Base-by-base conservation (phyloP, 35 echinoderm and acorn worm species). In the Diadema setosum region DNA sequence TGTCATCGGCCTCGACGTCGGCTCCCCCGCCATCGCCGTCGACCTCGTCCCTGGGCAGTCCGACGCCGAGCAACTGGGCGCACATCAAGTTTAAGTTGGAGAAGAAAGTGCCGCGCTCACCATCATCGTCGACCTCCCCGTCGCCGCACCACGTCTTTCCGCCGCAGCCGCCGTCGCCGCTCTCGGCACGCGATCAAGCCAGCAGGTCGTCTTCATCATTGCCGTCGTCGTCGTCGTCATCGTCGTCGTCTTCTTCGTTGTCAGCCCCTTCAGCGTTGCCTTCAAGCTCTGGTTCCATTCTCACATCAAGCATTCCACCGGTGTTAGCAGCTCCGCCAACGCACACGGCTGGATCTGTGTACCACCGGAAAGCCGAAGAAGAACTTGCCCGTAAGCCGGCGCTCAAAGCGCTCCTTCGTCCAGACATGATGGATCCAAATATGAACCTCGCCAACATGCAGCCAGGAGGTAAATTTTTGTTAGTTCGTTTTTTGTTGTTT, bases 281-380 rank as follows among this genome's bases (percentile, higher is more conserved):
- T 67, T 67, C 63, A 3, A 5, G 63, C 37, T 67, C 40, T 24
- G 73, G 73, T 36, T 41, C 40, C 73, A 41, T 36, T 44, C 73
- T 34, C 44, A 35, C 73, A 41, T 78, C 73, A 78, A 78, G 73
- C 73, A 78, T 78, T 78, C 73, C 73, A 78, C 29, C 73, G n/a
- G 35, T 42, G 33, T 78, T 78, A 33, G 73, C 73, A 41, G n/a
- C 35, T 78, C 73, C 73, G 24, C 73, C 73, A 2, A 78, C 73
- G n/a, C 73, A 78, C 29, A 42, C 73, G 16, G 73, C 73, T 9
- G 73, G 73, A 39, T 78, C 73, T 24, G 73, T 23, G 35, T 42
- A 35, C 30, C 73, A 78, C 17, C 73, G 33, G 27, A 78, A 78
- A 78, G 73, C 35, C 29, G 27, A 78, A 44, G 73, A 78, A 44